phyloP scores from a whole-genome alignment of 2,888 invertebrate genomes.

The Prosopocoilus inquinatus region DNA sequence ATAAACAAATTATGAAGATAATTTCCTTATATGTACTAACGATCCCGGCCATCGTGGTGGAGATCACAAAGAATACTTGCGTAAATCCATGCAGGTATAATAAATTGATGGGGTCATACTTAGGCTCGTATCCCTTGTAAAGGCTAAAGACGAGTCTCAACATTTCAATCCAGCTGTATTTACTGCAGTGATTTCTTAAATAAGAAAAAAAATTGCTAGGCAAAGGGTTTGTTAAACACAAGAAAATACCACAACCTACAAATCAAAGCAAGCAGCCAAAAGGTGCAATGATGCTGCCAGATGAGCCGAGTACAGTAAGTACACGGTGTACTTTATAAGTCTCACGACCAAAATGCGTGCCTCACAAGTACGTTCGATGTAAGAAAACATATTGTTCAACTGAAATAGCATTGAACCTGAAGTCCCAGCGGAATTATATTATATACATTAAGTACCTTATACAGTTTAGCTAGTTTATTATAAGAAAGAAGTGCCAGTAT shows the following conservation, averaged over 20 bases:
- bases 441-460: constrained; percentile 9
- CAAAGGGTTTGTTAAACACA: background rate
- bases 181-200: constrained; percentile 5
- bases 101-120: too few species aligned
- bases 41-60: too few species aligned
- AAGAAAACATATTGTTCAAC: constrained; percentile 3
- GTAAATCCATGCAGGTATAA: too few species aligned
- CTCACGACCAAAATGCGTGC: constrained; percentile 1
- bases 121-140: too few species aligned
- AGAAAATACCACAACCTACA: constrained; percentile 4
- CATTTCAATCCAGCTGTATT: constrained; percentile 5
- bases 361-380: constrained; percentile 4
- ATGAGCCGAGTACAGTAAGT: constrained; percentile 12
- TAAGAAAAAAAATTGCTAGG: background rate
- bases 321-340: constrained; percentile 5
- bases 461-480: constrained; percentile 13
- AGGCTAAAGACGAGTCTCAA: too few species aligned
- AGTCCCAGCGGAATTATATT: too few species aligned
- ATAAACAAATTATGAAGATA: too few species aligned
- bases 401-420: background rate
- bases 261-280: constrained; percentile 8
- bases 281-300: constrained; percentile 9
- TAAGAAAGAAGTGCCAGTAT: constrained; percentile 2
- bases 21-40: too few species aligned
- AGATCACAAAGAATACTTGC: too few species aligned